These are phyloP conservation scores for Himantopus leucocephalus DNA, from an alignment of 2,113 vertebrate genomes.

Conservation along the genomic window DNA sequence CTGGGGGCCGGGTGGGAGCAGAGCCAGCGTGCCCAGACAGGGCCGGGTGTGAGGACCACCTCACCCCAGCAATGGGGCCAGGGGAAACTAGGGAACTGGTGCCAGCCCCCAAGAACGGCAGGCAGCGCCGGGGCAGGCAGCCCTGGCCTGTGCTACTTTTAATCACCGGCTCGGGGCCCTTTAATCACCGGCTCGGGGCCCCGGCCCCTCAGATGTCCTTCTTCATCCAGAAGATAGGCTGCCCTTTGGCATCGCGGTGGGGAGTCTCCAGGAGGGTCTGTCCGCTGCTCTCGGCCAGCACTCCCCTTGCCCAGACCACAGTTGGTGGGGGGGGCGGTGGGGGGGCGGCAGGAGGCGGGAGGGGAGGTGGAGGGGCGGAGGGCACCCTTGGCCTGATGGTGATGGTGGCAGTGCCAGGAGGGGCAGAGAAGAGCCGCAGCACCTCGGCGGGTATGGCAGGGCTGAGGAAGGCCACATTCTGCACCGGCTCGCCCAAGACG, in stretches of 20 bases:
- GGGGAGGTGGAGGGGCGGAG: background rate
- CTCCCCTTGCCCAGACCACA: background rate
- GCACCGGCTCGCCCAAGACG: constrained; percentile 81
- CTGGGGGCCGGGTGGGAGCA: accelerated
- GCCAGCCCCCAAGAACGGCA: background rate
- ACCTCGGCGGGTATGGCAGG: constrained; percentile 73
- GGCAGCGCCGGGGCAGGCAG: background rate
- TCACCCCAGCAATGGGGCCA: background rate
- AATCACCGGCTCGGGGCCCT: background rate
- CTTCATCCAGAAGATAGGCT: constrained; percentile 94
- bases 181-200: background rate
- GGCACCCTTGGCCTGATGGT: background rate
- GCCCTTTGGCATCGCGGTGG: constrained; percentile 83
- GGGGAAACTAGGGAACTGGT: background rate
- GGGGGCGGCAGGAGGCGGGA: background rate
- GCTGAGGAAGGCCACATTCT: constrained; percentile 82
- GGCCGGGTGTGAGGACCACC: background rate
- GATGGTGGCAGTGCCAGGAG: background rate
- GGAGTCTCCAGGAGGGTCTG: constrained; percentile 78
- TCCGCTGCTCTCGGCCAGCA: background rate
- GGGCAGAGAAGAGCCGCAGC: constrained; percentile 76
- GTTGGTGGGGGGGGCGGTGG: background rate
- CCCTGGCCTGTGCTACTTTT: background rate
- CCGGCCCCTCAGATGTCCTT: constrained; percentile 80
- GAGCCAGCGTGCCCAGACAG: accelerated